phyloP scores from a whole-genome alignment of 2,113 vertebrate species.

The Campylorhamphus procurvoides region DNA sequence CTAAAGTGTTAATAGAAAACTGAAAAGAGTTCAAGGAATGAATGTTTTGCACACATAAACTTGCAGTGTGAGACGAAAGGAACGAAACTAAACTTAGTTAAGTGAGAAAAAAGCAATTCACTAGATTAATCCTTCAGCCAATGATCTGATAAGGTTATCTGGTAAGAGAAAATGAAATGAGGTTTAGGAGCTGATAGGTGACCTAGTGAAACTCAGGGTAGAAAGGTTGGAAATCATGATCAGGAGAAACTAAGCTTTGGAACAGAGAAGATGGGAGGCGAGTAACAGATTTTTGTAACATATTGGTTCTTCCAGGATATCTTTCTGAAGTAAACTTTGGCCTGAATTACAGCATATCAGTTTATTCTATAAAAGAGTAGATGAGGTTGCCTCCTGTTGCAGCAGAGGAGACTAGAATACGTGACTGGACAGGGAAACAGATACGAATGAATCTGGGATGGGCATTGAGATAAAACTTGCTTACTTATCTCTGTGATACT shows the following conservation, averaged over 20 bases:
- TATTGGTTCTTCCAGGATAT: background rate
- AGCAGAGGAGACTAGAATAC: background rate
- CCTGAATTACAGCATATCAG: background rate
- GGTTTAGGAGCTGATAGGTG: background rate
- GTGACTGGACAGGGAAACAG: background rate
- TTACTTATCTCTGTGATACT: background rate
- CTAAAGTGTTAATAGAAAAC: background rate
- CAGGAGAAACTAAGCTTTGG: background rate
- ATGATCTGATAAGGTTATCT: background rate
- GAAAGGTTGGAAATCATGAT: background rate
- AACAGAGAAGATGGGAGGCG: background rate
- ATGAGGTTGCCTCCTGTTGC: background rate
- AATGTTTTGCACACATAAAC: background rate
- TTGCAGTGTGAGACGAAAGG: background rate
- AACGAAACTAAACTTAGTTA: background rate
- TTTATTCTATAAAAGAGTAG: background rate
- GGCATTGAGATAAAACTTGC: background rate
- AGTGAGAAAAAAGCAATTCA: background rate
- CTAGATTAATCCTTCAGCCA: background rate
- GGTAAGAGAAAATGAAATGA: background rate
- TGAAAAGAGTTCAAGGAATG: background rate
- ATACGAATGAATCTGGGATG: background rate
- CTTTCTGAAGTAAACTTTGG: constrained; percentile 25
- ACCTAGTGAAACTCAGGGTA: background rate
- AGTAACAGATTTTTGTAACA: background rate